Evolutionary conservation across 2,888 invertebrate genomes (phyloP).

Genomic region (Eupithecia insigniata): DNA sequence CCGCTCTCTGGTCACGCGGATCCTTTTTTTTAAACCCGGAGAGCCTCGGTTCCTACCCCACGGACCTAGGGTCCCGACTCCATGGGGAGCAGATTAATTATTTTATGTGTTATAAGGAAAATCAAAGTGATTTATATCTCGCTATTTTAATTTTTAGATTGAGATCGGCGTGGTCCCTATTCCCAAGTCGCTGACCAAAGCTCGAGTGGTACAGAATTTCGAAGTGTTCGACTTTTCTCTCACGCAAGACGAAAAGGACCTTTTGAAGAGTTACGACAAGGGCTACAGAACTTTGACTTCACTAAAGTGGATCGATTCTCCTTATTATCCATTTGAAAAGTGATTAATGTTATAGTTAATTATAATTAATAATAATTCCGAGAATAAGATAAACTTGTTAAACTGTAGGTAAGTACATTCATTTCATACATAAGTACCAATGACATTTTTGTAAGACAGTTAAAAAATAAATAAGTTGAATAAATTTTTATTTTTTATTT

Average conservation of each 20-base stretch:
- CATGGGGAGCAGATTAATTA: too few relatives aligned
- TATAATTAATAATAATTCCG: not conserved
- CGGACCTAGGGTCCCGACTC: too few relatives aligned
- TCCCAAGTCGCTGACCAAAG: not conserved
- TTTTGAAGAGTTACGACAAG: not conserved
- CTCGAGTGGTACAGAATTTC: not conserved
- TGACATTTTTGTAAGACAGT: too few relatives aligned
- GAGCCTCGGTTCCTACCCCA: too few relatives aligned
- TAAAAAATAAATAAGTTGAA: too few relatives aligned
- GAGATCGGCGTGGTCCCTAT: slow-evolving; percentile 6
- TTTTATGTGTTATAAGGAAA: not conserved
- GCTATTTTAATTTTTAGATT: not conserved
- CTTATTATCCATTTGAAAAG: not conserved
- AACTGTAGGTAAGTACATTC: too few relatives aligned
- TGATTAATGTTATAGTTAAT: too few relatives aligned
- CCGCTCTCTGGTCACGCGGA: too few relatives aligned
- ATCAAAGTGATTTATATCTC: not conserved
- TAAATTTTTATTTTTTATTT: too few relatives aligned
- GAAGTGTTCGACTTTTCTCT: slow-evolving; percentile 1
- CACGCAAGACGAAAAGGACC: slow-evolving; percentile 3
- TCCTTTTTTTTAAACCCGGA: too few relatives aligned
- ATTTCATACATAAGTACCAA: too few relatives aligned
- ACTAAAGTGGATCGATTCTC: not conserved
- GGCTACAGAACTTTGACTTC: not conserved
- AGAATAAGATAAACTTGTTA: not conserved